Evolutionary conservation across 1,140 invertebrate species (phyloP).

Genomic region (Philotrypesis tridentata): DNA sequence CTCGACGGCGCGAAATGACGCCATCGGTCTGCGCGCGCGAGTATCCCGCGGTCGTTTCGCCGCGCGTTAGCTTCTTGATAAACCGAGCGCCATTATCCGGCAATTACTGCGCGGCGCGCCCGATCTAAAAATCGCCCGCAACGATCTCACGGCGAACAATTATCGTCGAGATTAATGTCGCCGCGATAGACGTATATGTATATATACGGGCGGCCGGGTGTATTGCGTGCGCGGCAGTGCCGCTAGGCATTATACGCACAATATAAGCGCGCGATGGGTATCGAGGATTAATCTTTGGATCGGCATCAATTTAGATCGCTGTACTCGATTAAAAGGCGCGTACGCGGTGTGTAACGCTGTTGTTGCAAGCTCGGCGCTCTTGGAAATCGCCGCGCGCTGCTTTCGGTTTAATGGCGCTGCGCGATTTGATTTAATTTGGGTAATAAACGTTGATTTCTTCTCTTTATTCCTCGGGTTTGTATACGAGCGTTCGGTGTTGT

Average conservation of each 20-base stretch:
- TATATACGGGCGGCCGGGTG: too few species aligned
- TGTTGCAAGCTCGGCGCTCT: too few species aligned
- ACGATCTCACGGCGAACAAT: background rate
- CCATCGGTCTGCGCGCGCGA: background rate
- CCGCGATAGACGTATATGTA: background rate
- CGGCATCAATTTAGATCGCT: slow-evolving; percentile 31
- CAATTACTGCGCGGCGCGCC: slow-evolving; percentile 10
- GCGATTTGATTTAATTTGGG: too few species aligned
- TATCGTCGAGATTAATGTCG: slow-evolving; percentile 35
- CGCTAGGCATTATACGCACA: too few species aligned
- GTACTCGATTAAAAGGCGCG: slow-evolving; percentile 15
- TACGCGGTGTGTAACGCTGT: too few species aligned
- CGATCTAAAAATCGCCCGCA: slow-evolving; percentile 8
- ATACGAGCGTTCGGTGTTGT: too few species aligned
- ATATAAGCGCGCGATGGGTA: too few species aligned
- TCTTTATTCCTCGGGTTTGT: too few species aligned
- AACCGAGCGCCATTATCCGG: background rate
- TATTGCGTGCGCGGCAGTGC: too few species aligned
- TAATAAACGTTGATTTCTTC: too few species aligned
- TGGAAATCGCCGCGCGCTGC: too few species aligned
- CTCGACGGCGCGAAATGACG: background rate
- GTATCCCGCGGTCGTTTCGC: background rate
- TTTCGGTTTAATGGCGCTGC: too few species aligned
- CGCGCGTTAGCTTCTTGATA: background rate
- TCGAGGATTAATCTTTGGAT: slow-evolving; percentile 18